These are phyloP conservation scores for Drosophila antonietae DNA, from an alignment of 2,888 invertebrate genomes.

Conservation along the genomic window DNA sequence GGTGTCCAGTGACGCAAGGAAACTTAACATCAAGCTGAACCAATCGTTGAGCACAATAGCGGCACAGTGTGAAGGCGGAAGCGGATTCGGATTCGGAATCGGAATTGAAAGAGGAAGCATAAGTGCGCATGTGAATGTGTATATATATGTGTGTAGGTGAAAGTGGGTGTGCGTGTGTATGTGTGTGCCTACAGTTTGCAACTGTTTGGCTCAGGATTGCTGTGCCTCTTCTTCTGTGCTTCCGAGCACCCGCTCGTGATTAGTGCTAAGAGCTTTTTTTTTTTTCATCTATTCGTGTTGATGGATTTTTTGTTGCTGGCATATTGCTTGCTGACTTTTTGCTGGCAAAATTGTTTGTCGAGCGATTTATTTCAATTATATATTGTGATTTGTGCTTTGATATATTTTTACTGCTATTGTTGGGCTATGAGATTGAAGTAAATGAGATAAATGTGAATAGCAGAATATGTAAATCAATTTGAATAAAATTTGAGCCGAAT, in stretches of 20 bases:
- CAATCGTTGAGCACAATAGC: constrained; percentile 50
- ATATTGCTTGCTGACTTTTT: constrained; percentile 18
- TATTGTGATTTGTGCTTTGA: constrained; percentile 38
- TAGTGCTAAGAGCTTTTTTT: constrained; percentile 63
- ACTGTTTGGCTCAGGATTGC: constrained; percentile 27
- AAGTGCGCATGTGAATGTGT: constrained; percentile 17
- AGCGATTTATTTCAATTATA: constrained; percentile 80
- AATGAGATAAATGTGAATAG: constrained; percentile 7
- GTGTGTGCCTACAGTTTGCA: constrained; percentile 14
- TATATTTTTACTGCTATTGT: constrained; percentile 10
- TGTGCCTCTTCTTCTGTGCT: constrained; percentile 10
- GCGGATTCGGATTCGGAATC: constrained; percentile 59
- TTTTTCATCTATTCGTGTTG: constrained; percentile 7
- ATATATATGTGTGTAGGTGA: background rate
- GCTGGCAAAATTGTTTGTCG: constrained; percentile 67
- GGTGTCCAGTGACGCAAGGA: constrained; percentile 52
- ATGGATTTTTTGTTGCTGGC: constrained; percentile 15
- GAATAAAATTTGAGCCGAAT: background rate
- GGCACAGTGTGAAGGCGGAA: constrained; percentile 63
- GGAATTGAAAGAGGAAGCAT: constrained; percentile 43
- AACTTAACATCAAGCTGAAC: constrained; percentile 43
- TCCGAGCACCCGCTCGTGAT: constrained; percentile 47
- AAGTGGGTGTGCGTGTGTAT: constrained; percentile 14
- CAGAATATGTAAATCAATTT: background rate
- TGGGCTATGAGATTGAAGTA: constrained; percentile 15